Conservation (phyloP, 1,140 invertebrate genomes). For the Euura saliciscinereae region DNA sequence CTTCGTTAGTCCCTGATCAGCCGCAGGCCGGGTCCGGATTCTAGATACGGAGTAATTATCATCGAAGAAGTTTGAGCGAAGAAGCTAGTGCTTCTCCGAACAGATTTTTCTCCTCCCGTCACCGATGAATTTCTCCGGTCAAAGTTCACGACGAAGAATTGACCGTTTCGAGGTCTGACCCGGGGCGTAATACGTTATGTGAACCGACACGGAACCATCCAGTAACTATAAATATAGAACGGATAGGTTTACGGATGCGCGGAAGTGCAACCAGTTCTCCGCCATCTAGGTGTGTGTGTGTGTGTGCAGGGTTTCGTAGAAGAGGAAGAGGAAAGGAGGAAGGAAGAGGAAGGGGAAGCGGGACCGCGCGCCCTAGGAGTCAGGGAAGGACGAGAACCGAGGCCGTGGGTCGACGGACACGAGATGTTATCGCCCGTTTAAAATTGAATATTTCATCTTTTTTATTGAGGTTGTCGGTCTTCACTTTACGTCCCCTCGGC, state of each 20-base stretch:
- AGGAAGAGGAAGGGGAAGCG: too few species aligned
- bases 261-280: slow-evolving; percentile 5
- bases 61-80: too few species aligned
- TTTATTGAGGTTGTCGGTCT: slow-evolving; percentile 2
- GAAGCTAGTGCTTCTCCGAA: too few species aligned
- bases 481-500: not conserved
- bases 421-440: slow-evolving; percentile 3
- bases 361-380: not conserved
- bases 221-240: not conserved
- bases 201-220: not conserved
- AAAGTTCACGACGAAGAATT: too few species aligned
- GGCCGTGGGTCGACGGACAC: not conserved
- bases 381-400: not conserved
- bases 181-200: not conserved
- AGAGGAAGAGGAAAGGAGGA: too few species aligned
- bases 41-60: too few species aligned
- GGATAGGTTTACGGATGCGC: not conserved
- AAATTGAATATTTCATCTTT: slow-evolving; percentile 8
- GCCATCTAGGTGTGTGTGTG: not conserved
- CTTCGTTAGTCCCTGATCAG: not conserved
- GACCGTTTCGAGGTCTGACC: too few species aligned
- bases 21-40: not conserved
- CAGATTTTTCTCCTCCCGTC: too few species aligned
- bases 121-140: too few species aligned
- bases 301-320: too few species aligned